Evolutionary conservation across 2,888 invertebrate genomes (phyloP).

Genomic region (Mythimna albipuncta): DNA sequence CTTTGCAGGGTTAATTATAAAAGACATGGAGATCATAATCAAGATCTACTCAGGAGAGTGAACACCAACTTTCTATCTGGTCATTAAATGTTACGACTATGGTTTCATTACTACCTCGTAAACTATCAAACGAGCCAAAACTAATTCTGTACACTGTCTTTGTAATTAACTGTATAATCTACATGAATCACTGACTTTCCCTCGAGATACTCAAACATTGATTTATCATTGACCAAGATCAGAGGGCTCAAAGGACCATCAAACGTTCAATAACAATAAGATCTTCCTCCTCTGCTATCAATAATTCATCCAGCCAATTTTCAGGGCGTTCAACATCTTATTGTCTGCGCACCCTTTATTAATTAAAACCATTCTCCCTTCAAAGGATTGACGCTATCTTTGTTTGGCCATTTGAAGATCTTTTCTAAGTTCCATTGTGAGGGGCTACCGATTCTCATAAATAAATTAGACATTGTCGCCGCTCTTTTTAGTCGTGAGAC

Average conservation of each 20-base stretch:
- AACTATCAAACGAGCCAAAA: constrained; percentile 40
- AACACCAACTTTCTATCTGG: constrained; percentile 29
- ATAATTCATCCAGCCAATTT: constrained; percentile 67
- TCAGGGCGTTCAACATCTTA: constrained; percentile 57
- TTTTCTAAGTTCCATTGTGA: constrained; percentile 79
- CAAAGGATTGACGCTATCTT: constrained; percentile 74
- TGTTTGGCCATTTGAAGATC: constrained; percentile 73
- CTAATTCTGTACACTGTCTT: constrained; percentile 13
- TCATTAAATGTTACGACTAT: constrained; percentile 42
- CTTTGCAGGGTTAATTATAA: constrained; percentile 15
- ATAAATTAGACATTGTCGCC: constrained; percentile 84
- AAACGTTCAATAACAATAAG: constrained; percentile 54
- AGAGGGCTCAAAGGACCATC: constrained; percentile 34
- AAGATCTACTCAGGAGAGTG: constrained; percentile 34
- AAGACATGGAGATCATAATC: constrained; percentile 36
- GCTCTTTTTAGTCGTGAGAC: constrained; percentile 81
- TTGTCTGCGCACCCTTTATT: constrained; percentile 65
- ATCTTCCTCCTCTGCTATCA: constrained; percentile 52
- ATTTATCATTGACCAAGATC: constrained; percentile 30
- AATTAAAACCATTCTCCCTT: constrained; percentile 67
- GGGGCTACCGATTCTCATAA: constrained; percentile 83
- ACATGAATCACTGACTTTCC: constrained; percentile 16
- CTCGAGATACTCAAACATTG: constrained; percentile 26
- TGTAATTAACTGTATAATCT: constrained; percentile 26
- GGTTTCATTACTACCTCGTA: constrained; percentile 37